These are phyloP conservation scores for Resseliella maxima DNA, from an alignment of 2,888 invertebrate species.

Conservation along the genomic window DNA sequence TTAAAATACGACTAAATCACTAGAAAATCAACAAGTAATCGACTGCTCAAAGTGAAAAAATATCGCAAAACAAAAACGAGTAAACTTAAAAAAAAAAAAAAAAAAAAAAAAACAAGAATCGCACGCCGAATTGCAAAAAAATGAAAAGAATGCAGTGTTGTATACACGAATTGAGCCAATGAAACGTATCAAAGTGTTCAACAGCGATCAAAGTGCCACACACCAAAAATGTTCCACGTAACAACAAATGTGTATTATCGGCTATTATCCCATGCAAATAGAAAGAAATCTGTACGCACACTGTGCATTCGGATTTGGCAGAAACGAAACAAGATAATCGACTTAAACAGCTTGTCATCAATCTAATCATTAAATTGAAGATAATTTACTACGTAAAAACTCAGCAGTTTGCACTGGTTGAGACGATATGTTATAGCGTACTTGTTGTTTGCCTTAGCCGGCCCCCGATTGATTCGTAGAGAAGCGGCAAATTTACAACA, in stretches of 20 bases:
- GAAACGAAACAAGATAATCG: conserved; percentile 53
- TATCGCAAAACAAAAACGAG: not conserved
- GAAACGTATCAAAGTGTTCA: not conserved
- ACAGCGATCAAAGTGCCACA: not conserved
- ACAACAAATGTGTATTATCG: conserved; percentile 22
- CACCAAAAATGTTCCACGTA: not conserved
- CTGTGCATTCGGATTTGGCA: not conserved
- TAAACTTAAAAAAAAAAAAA: not conserved
- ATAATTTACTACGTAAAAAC: conserved; percentile 54
- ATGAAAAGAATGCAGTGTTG: not conserved
- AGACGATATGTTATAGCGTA: not conserved
- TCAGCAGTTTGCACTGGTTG: not conserved
- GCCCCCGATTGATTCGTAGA: not conserved
- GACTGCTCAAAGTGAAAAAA: not conserved
- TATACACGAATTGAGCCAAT: not conserved
- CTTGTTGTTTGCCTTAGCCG: conserved; percentile 24
- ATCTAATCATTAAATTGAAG: conserved; percentile 53
- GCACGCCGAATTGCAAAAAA: not conserved
- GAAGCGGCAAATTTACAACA: not conserved
- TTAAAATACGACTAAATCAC: conserved; percentile 18
- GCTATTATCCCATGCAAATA: not conserved
- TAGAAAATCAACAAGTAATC: not conserved
- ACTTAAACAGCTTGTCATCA: conserved; percentile 55
- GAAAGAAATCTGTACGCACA: not conserved
- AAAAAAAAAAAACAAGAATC: conserved; percentile 8